Percentiles rank a stretch among this genome's conserved stretches.
These are phyloP conservation scores for Nephila pilipes DNA, from an alignment of 1,140 invertebrate species.

Conservation along the genomic window DNA sequence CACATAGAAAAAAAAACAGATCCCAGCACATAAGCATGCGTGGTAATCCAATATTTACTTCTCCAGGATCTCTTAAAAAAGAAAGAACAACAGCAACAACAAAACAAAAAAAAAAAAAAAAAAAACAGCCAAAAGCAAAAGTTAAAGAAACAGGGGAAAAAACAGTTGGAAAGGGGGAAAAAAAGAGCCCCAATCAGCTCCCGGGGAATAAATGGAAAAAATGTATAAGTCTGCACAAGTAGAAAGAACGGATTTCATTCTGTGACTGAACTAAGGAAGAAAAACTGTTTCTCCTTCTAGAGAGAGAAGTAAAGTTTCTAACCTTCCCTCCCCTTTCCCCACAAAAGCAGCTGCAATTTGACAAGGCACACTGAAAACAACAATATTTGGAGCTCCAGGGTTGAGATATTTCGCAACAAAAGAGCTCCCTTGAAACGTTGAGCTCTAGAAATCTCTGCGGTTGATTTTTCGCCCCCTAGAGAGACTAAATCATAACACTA, in stretches of 20 bases:
- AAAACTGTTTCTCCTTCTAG: not conserved
- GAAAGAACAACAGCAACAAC: no score
- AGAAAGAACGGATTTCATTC: slow-evolving; percentile 10
- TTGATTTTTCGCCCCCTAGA: not conserved
- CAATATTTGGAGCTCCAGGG: slow-evolving; percentile 12
- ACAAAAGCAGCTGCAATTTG: not conserved
- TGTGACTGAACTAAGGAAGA: not conserved
- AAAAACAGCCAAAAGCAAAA: not conserved
- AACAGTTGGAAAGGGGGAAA: not conserved
- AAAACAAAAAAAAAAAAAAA: not conserved
- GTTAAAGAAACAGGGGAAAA: not conserved
- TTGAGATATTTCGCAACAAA: slow-evolving; percentile 17
- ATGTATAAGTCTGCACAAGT: not conserved
- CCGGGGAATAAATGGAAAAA: not conserved
- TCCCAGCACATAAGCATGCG: not conserved
- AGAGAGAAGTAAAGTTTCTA: not conserved
- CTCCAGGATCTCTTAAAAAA: no score
- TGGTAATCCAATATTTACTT: not conserved
- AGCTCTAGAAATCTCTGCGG: not conserved
- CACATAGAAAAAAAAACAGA: not conserved
- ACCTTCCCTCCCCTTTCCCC: not conserved
- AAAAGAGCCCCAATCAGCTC: not conserved
- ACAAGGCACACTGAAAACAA: slow-evolving; percentile 15
- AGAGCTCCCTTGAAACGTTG: not conserved
- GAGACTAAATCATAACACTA: not conserved